These are phyloP conservation scores for Agrotis exclamationis DNA, from an alignment of 2,888 invertebrate genomes.

Conservation along the genomic window DNA sequence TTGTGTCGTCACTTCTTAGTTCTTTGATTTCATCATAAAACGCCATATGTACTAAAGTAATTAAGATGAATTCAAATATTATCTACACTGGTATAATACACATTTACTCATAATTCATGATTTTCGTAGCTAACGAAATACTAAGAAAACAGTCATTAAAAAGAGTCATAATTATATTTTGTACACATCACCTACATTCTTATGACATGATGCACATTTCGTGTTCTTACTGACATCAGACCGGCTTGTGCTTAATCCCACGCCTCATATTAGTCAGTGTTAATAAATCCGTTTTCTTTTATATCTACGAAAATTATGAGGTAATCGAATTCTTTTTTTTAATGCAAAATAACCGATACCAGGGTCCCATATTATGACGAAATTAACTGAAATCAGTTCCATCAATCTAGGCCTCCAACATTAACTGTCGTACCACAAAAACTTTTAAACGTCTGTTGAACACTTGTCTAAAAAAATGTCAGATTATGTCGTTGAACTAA, in stretches of 20 bases:
- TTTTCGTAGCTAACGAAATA: neutral
- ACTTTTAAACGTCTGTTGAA: too few species aligned
- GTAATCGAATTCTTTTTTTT: neutral
- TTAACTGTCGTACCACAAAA: too few species aligned
- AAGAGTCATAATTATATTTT: neutral
- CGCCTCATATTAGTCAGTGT: slow-evolving; percentile 11
- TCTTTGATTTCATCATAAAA: neutral
- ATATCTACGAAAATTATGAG: neutral
- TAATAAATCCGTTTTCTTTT: neutral
- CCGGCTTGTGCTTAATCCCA: slow-evolving; percentile 24
- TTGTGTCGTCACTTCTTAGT: neutral
- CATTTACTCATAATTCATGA: neutral
- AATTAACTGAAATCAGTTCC: too few species aligned
- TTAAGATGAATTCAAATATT: neutral
- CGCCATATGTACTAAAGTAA: neutral
- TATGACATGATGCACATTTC: slow-evolving; percentile 26
- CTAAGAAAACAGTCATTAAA: neutral
- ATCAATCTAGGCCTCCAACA: too few species aligned
- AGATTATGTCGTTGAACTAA: too few species aligned
- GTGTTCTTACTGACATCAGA: slow-evolving; percentile 27
- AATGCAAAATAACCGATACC: too few species aligned
- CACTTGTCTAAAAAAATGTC: too few species aligned
- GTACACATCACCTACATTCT: slow-evolving; percentile 19
- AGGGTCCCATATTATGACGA: too few species aligned
- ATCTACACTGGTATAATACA: neutral